Percentiles rank a stretch among this genome's conserved stretches.
Conservation (phyloP, 2,888 invertebrate genomes). For the Zhuqinia jingwanae region DNA sequence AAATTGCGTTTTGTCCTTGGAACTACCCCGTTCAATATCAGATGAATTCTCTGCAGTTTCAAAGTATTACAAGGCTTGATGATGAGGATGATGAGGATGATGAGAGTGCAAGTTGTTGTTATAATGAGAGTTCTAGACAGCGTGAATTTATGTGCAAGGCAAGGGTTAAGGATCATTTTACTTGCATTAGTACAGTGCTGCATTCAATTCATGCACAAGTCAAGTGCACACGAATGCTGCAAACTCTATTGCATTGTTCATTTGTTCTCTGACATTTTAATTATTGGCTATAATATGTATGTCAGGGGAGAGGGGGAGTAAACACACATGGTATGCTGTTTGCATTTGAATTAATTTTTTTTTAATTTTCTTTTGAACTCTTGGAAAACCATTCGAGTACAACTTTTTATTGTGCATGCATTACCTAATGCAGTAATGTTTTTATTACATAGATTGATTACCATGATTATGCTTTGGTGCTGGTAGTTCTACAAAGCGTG, state of each 20-base stretch:
- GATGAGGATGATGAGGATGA: background rate
- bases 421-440: no score
- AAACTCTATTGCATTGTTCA: background rate
- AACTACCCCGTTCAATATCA: background rate
- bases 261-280: constrained; percentile 18
- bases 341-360: background rate
- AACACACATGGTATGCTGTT: background rate
- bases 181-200: background rate
- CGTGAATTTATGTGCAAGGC: background rate
- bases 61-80: background rate
- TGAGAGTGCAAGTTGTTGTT: constrained; percentile 7
- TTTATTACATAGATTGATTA: no score
- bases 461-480: no score
- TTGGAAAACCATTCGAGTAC: background rate
- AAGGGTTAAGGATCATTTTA: constrained; percentile 6
- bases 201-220: no score
- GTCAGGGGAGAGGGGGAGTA: background rate
- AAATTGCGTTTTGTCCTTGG: constrained; percentile 71
- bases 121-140: background rate
- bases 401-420: no score
- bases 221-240: constrained; percentile 5
- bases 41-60: background rate
- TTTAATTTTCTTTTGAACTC: background rate
- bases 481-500: no score
- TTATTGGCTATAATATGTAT: constrained; percentile 5